A percentile compares a stretch with the other conserved stretches of the same genome.
Conservation (phyloP, 1,140 invertebrate genomes). For the Oncopodura yosiiana region DNA sequence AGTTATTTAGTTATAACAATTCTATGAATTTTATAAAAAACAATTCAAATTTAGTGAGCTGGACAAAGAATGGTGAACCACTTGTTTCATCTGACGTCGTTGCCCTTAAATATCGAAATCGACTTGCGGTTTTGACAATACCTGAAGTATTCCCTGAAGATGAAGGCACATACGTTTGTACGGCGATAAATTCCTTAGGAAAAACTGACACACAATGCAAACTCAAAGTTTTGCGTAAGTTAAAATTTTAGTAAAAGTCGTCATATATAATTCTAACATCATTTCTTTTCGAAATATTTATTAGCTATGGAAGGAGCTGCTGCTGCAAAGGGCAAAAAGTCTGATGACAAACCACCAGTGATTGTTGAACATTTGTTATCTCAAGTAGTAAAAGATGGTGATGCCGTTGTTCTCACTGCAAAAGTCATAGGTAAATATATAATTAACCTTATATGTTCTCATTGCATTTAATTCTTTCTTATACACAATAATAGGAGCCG, state of each 20-base stretch:
- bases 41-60: constrained; percentile 59
- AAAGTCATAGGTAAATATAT: constrained; percentile 58
- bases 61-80: constrained; percentile 67
- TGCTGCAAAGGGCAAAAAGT: constrained; percentile 44
- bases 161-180: constrained; percentile 76
- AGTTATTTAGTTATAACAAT: neutral
- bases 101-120: constrained; percentile 81
- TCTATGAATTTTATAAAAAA: constrained; percentile 24
- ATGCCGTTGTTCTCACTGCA: constrained; percentile 70
- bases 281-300: constrained; percentile 27
- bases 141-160: constrained; percentile 90
- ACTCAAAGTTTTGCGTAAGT: constrained; percentile 71
- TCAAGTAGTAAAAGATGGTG: constrained; percentile 71
- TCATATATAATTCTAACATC: neutral
- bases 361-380: constrained; percentile 75
- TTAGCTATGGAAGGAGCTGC: constrained; percentile 51
- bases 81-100: constrained; percentile 71
- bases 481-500: constrained; percentile 53
- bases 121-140: constrained; percentile 71
- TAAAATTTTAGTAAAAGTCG: neutral
- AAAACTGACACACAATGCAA: constrained; percentile 69
- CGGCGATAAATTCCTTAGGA: constrained; percentile 81
- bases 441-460: neutral
- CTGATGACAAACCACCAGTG: constrained; percentile 61
- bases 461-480: constrained; percentile 9